Evolutionary conservation across 2,797 vertebrate species (phyloP).

Genomic region (Silurus lanzhouensis): DNA sequence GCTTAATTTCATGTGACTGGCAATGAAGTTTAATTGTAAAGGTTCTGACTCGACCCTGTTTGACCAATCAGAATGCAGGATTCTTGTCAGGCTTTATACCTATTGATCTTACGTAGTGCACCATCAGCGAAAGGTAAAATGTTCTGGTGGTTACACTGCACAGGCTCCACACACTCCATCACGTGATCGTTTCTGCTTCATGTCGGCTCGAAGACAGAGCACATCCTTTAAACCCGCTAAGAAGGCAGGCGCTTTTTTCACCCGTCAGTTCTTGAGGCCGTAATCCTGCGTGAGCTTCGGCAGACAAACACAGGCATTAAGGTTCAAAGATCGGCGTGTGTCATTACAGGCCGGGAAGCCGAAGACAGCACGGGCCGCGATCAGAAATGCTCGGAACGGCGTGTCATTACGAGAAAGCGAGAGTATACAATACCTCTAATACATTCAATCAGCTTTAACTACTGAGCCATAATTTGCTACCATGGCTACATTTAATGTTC

Average conservation of each 20-base stretch:
- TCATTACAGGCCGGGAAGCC: neutral
- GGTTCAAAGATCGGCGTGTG: neutral
- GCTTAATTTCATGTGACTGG: neutral
- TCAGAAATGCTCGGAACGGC: too few relatives aligned
- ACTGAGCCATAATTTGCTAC: too few relatives aligned
- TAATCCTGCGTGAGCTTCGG: constrained; percentile 16
- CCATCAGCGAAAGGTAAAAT: neutral
- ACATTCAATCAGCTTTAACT: too few relatives aligned
- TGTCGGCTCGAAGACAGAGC: neutral
- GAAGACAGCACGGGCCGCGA: neutral
- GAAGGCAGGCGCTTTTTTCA: neutral
- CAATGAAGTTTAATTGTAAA: neutral
- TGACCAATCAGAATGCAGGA: neutral
- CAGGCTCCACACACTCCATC: neutral
- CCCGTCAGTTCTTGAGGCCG: neutral
- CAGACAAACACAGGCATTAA: constrained; percentile 1
- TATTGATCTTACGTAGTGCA: too few relatives aligned
- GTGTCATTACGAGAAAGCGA: too few relatives aligned
- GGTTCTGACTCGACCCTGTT: neutral
- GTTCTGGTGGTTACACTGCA: too few relatives aligned
- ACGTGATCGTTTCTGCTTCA: neutral
- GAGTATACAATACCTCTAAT: too few relatives aligned
- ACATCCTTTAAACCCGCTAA: neutral
- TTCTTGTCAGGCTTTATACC: neutral
- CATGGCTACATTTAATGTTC: too few relatives aligned